Conservation (phyloP, 2,113 vertebrate genomes). For the Malurus melanocephalus region DNA sequence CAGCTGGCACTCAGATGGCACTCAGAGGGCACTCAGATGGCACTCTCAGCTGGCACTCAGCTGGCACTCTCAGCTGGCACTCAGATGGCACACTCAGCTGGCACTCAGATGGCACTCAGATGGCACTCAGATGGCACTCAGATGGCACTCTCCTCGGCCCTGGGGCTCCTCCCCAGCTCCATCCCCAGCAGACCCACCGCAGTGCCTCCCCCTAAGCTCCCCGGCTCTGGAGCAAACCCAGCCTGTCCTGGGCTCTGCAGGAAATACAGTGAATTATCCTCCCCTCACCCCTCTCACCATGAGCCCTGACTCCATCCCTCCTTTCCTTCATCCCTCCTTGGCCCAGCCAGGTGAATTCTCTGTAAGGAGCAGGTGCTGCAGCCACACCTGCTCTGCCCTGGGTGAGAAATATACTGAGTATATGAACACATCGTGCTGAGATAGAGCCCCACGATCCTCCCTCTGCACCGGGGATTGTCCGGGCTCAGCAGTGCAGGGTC, state of each 20-base stretch:
- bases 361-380: neutral
- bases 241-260: neutral
- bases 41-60: too few relatives aligned
- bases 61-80: too few relatives aligned
- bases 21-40: too few relatives aligned
- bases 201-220: rapidly evolving
- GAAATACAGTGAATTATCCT: neutral
- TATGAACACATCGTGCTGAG: rapidly evolving
- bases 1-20: too few relatives aligned
- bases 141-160: rapidly evolving
- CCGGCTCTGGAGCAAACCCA: neutral
- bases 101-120: too few relatives aligned
- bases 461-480: too few relatives aligned
- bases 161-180: rapidly evolving
- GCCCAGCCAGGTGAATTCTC: neutral
- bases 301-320: neutral
- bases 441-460: neutral
- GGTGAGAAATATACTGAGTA: neutral
- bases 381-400: neutral
- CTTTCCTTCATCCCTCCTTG: neutral
- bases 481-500: neutral
- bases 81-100: too few relatives aligned
- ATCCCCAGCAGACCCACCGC: rapidly evolving
- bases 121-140: too few relatives aligned
- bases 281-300: rapidly evolving